Base-by-base conservation (phyloP, 2,113 vertebrate species). In the Dendrocopos noguchii region DNA sequence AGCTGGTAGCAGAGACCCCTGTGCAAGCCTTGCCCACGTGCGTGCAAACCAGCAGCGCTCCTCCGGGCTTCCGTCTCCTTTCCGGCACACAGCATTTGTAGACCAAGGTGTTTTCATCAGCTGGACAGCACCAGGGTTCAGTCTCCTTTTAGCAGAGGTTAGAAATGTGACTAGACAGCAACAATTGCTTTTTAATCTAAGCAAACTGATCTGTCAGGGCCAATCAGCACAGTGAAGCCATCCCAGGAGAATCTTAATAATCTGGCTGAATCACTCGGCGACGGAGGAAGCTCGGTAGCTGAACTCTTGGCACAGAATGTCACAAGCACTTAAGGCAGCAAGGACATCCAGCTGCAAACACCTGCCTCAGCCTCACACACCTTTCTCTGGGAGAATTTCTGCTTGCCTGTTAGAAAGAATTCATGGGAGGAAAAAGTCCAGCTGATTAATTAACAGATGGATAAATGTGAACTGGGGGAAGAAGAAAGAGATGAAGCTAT, bases 111-210 rank as follows among this genome's bases (percentile, higher is more conserved):
- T 65, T 97, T 97, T 94, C 95, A 96, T 88, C 95, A 63, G 97
- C 81, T 87, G 91, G 96, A 94, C 95, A 96, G 87, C 94, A 93
- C 79, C 89, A 92, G 87, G 93, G 93, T 92, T 97, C 96, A 82
- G 85, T 84, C 96, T 95, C 88, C 93, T 97, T 90, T 89, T 91
- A 91, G 79, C 88, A 88, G 70, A 92, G 94, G 95, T 93, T 97
- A 97, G 97, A 98, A 98, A 97, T 98, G 89, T 93, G 95, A 96
- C 97, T 91, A 96, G 97, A 97, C 97, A 98, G 93, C 87, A 96
- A 96, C 87, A 98, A 98, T 95, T 96, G 96, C 97, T 97, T 98
- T 98, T 98, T 98, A 98, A 98, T 98, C 98, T 97, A 93, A 97
- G 97, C 97, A 98, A 98, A 98, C 97, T 94, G 96, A 96, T 95